Conservation (phyloP, 2,888 invertebrate species). For the Hirtodrosophila alboralis region DNA sequence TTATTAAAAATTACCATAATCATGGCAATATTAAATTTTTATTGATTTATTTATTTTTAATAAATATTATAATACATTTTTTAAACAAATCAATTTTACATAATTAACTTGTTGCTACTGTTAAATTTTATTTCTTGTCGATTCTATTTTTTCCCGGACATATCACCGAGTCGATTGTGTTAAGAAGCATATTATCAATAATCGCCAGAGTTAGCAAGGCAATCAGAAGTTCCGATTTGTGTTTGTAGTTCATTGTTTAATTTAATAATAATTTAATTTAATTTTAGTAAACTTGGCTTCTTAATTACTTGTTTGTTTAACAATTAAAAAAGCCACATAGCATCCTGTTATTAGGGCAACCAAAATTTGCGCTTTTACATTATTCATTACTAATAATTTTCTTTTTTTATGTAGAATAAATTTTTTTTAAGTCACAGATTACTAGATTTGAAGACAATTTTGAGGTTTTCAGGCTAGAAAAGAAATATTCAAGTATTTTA, state of each 20-base stretch:
- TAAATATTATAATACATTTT: too few relatives aligned
- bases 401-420: background rate
- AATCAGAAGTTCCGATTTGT: conserved; percentile 1
- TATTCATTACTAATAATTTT: conserved; percentile 7
- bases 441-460: background rate
- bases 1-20: too few relatives aligned
- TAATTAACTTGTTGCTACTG: background rate
- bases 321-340: background rate
- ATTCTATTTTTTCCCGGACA: background rate
- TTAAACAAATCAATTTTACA: background rate
- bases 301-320: too few relatives aligned
- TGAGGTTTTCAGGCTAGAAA: too few relatives aligned
- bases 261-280: background rate
- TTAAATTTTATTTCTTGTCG: too few relatives aligned
- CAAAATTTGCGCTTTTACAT: conserved; percentile 13
- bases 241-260: conserved; percentile 6
- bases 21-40: too few relatives aligned
- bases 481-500: too few relatives aligned
- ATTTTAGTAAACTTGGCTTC: background rate
- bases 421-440: background rate
- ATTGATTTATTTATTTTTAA: too few relatives aligned
- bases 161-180: background rate
- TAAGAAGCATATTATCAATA: conserved; percentile 21
- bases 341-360: conserved; percentile 10
- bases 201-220: conserved; percentile 32